A percentile compares a stretch with the other conserved stretches of the same genome.
These are phyloP conservation scores for Taeniopygia guttata DNA, from an alignment of 2,797 vertebrate genomes.

Conservation along the genomic window DNA sequence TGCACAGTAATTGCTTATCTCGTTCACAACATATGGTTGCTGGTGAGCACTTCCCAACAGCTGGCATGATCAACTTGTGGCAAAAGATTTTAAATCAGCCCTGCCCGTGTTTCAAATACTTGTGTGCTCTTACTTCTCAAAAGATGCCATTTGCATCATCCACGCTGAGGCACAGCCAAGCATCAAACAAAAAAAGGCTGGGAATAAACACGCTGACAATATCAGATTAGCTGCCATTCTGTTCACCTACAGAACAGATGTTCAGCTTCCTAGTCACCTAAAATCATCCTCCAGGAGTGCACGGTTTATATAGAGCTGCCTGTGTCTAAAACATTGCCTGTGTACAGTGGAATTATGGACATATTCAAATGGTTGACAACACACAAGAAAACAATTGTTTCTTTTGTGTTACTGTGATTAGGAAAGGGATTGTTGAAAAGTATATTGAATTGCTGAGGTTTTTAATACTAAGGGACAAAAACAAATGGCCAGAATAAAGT, in stretches of 20 bases:
- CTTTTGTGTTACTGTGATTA: neutral
- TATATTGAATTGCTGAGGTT: neutral
- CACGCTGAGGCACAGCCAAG: conserved; percentile 13
- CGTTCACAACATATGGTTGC: conserved; percentile 10
- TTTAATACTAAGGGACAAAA: neutral
- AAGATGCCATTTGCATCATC: conserved; percentile 43
- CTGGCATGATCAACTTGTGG: conserved; percentile 23
- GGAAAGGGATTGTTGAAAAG: neutral
- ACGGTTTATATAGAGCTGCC: neutral
- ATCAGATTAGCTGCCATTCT: conserved; percentile 52
- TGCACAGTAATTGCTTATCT: neutral
- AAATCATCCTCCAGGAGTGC: conserved; percentile 23
- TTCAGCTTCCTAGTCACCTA: conserved; percentile 56
- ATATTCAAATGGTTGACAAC: neutral
- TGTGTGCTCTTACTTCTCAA: neutral
- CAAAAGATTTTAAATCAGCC: conserved; percentile 41
- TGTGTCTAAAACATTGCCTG: neutral
- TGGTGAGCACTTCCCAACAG: conserved; percentile 44
- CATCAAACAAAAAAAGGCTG: conserved; percentile 29
- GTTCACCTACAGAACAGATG: conserved; percentile 71
- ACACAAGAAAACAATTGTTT: neutral
- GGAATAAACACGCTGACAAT: conserved; percentile 30
- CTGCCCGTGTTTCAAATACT: neutral
- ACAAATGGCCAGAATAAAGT: neutral
- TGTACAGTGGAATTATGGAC: neutral